phyloP scores from a whole-genome alignment of 2,113 vertebrate species.

The Pelmatolapia mariae region DNA sequence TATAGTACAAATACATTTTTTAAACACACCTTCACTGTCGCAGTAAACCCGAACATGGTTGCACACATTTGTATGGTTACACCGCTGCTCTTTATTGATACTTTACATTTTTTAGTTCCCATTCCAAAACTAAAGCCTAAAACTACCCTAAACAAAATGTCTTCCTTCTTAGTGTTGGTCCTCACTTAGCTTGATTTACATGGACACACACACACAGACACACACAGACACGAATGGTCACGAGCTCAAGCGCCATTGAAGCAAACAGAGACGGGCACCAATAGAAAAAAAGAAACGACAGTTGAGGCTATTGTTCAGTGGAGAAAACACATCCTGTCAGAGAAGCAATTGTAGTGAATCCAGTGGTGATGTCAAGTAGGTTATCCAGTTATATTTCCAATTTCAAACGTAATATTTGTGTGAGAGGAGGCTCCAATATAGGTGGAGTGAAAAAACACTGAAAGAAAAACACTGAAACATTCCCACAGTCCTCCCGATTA shows the following conservation, averaged over 20 bases:
- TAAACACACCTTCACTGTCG: neutral
- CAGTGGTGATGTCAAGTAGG: neutral
- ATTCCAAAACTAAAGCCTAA: neutral
- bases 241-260: slow-evolving; percentile 11
- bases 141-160: neutral
- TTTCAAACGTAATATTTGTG: neutral
- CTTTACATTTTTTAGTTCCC: neutral
- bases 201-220: neutral
- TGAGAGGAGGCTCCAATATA: neutral
- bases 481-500: neutral
- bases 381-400: neutral
- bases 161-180: neutral
- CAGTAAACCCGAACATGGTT: neutral
- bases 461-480: neutral
- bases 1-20: neutral
- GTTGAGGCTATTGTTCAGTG: slow-evolving; percentile 42
- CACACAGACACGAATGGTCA: slow-evolving; percentile 21
- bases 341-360: neutral
- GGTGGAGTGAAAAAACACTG: neutral
- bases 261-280: slow-evolving; percentile 49
- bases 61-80: neutral
- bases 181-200: neutral
- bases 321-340: slow-evolving; percentile 25
- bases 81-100: neutral
- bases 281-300: slow-evolving; percentile 25